These are phyloP conservation scores for Spizaetus ornatus DNA, from an alignment of 2,113 vertebrate species.

Conservation along the genomic window DNA sequence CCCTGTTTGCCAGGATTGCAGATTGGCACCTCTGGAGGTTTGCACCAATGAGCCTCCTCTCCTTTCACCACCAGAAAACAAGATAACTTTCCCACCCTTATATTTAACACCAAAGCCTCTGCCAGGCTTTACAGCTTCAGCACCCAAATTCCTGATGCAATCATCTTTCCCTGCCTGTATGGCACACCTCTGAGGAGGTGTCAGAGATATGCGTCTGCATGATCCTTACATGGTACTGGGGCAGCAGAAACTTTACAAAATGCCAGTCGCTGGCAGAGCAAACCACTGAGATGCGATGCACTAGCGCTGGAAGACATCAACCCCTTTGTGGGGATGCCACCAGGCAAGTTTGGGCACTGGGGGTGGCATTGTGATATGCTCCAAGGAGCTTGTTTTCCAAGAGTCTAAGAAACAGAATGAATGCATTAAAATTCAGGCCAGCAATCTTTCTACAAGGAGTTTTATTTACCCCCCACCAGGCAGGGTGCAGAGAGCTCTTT, in stretches of 20 bases:
- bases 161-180: not conserved
- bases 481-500: not conserved
- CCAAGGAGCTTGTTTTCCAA: not conserved
- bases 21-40: not conserved
- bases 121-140: not conserved
- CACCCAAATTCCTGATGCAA: not conserved
- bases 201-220: not conserved
- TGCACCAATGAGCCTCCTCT: not conserved
- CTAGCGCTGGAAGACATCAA: not conserved
- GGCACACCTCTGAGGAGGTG: not conserved
- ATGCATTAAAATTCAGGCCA: not conserved
- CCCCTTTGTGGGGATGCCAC: not conserved
- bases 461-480: not conserved
- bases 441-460: not conserved
- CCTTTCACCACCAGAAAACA: not conserved
- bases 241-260: not conserved
- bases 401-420: not conserved
- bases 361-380: fast-evolving
- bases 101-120: not conserved
- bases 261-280: not conserved
- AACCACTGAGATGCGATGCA: not conserved
- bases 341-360: not conserved
- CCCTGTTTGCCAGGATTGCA: not conserved
- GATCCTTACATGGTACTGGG: not conserved
- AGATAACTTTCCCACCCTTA: not conserved